Base-by-base conservation (phyloP, 2,113 vertebrate genomes). In the Oxyura jamaicensis region DNA sequence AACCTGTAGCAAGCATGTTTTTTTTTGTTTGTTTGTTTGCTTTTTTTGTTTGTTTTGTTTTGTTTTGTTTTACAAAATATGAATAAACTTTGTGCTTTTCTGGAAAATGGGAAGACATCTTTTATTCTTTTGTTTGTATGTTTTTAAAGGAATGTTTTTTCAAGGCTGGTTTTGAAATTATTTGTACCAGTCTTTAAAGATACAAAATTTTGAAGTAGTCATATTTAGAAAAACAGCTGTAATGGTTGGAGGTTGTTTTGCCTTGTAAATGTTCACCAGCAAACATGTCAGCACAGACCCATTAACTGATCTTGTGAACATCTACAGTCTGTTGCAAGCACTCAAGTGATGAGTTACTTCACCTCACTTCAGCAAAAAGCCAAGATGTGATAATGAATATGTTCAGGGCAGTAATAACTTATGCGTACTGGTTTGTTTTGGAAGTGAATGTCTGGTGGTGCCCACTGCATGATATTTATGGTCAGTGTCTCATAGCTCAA, bases 401-500 rank as follows among this genome's bases (percentile, higher is more conserved):
- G 42, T 73, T 79, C 48, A 39, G 60, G 33, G 18, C 39, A 76
- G 53, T 50, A 55, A 58, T 74, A 58, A 28, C 39, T 65, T 56
- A 28, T 1, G 11, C 50, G 41, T 19, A 22, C 19, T 74, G 29
- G 13, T 52, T 91, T 91, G 42, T 60, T 63, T 93, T 29, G 33
- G 59, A 66, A 52, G 26, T 33, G 48, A 73, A 56, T 23, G 65
- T 67, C 76, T 69, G 46, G 48, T 25, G 71, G 55, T 66, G 67
- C 44, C 7, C 2, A 22, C 44, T 73, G 53, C 50, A 41, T 0
- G 1, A 3, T 26, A 17, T 1, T 3, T 60, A 8, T 23, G 35
- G 21, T 80, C 8, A 2, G 25, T 18, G 28, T 80, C 55, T 79
- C 42, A 16, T 79, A 10, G 46, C 35, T 67, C 31, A 46, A 29